These are phyloP conservation scores for Leptinotarsa rubiginosa DNA, from an alignment of 2,888 invertebrate genomes.

Conservation along the genomic window DNA sequence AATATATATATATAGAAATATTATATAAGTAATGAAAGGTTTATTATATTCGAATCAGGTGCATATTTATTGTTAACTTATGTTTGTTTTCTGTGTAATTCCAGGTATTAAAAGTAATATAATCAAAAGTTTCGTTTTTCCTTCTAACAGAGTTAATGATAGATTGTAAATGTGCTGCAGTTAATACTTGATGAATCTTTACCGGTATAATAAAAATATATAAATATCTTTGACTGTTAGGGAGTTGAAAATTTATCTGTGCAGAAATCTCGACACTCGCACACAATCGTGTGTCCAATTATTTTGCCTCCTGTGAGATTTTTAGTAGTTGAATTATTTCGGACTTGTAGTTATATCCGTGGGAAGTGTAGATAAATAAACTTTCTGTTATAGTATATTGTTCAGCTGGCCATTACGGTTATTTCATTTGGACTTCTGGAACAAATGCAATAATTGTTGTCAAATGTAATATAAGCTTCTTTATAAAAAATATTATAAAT, in stretches of 20 bases:
- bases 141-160: slow-evolving; percentile 24
- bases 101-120: slow-evolving; percentile 42
- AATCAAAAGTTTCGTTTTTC: slow-evolving; percentile 33
- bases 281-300: slow-evolving; percentile 31
- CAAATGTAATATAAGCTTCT: slow-evolving; percentile 59
- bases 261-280: neutral
- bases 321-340: slow-evolving; percentile 45
- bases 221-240: slow-evolving; percentile 34
- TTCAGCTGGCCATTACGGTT: slow-evolving; percentile 41
- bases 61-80: slow-evolving; percentile 44
- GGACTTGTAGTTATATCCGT: slow-evolving; percentile 38
- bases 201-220: slow-evolving; percentile 32
- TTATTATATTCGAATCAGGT: slow-evolving; percentile 41
- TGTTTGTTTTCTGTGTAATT: slow-evolving; percentile 39
- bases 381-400: slow-evolving; percentile 42
- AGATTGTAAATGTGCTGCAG: slow-evolving; percentile 39
- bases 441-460: slow-evolving; percentile 51
- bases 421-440: slow-evolving; percentile 47
- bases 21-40: slow-evolving; percentile 42
- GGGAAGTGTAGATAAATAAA: slow-evolving; percentile 43
- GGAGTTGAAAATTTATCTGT: slow-evolving; percentile 29
- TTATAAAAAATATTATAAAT: slow-evolving; percentile 58
- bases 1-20: slow-evolving; percentile 39
- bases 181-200: slow-evolving; percentile 35
- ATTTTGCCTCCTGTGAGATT: slow-evolving; percentile 40